Conservation (phyloP, 2,113 vertebrate species). For the Panurus biarmicus region DNA sequence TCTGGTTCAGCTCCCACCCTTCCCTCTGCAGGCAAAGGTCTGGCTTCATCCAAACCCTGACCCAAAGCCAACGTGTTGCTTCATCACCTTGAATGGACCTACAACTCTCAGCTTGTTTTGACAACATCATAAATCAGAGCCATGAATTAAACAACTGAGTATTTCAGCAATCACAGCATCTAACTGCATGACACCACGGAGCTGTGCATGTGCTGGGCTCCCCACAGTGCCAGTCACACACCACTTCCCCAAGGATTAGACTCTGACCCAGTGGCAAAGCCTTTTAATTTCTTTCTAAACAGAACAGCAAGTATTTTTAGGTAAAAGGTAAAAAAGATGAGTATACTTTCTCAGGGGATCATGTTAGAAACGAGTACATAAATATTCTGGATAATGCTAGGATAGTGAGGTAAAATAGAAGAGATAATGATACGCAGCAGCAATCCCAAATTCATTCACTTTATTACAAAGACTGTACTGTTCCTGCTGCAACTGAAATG, state of each 20-base stretch:
- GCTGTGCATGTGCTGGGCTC: background rate
- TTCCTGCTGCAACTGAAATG: background rate
- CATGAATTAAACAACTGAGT: background rate
- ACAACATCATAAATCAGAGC: background rate
- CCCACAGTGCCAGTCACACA: background rate
- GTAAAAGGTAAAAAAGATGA: background rate
- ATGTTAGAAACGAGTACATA: background rate
- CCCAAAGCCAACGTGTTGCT: background rate
- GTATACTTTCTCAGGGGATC: background rate
- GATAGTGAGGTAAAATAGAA: background rate
- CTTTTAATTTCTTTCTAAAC: background rate
- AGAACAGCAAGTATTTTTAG: background rate
- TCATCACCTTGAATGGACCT: background rate
- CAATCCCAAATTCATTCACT: background rate
- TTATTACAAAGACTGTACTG: background rate
- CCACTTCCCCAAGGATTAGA: background rate
- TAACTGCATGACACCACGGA: rapidly evolving
- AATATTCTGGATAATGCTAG: background rate
- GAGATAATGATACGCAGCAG: background rate
- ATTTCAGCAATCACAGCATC: background rate
- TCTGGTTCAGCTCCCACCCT: background rate
- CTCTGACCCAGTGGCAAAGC: background rate
- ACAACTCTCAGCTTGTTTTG: background rate
- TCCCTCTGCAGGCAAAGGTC: background rate
- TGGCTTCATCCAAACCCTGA: background rate